Evolutionary conservation across 2,888 invertebrate genomes (phyloP).

Genomic region (Nephrotoma guestfalica): DNA sequence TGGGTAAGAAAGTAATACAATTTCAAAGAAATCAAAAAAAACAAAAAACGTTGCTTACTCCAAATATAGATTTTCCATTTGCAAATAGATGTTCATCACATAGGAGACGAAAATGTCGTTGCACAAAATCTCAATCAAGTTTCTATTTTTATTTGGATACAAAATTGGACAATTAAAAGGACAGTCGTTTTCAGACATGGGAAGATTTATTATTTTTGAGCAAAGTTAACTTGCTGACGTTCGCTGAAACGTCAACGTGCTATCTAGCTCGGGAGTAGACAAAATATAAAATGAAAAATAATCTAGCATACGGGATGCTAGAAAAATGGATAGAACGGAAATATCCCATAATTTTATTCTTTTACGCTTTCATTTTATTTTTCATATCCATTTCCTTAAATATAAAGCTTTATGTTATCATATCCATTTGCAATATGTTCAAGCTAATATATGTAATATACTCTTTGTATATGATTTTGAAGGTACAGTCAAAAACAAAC

Average conservation of each 20-base stretch:
- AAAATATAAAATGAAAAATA: neutral
- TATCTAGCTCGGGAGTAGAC: neutral
- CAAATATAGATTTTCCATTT: neutral
- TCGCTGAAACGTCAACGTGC: no score
- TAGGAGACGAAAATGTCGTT: no score
- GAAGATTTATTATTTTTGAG: neutral
- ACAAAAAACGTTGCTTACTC: neutral
- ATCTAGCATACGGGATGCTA: neutral
- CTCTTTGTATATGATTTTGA: no score
- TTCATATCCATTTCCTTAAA: neutral
- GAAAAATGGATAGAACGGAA: neutral
- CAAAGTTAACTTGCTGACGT: no score
- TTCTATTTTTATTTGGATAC: no score
- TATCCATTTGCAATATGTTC: neutral
- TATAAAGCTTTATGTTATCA: neutral
- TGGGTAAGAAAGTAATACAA: neutral
- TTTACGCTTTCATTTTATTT: neutral
- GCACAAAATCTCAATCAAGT: no score
- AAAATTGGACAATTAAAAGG: no score
- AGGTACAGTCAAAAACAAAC: no score
- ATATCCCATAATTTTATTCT: neutral
- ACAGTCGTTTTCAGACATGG: neutral
- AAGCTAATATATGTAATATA: neutral
- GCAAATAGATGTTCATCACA: neutral
- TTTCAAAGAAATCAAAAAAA: neutral